Evolutionary conservation across 2,888 invertebrate species (phyloP), one percentile per base, ranked within the genome.

Genomic region (Aporophyla lueneburgensis): DNA sequence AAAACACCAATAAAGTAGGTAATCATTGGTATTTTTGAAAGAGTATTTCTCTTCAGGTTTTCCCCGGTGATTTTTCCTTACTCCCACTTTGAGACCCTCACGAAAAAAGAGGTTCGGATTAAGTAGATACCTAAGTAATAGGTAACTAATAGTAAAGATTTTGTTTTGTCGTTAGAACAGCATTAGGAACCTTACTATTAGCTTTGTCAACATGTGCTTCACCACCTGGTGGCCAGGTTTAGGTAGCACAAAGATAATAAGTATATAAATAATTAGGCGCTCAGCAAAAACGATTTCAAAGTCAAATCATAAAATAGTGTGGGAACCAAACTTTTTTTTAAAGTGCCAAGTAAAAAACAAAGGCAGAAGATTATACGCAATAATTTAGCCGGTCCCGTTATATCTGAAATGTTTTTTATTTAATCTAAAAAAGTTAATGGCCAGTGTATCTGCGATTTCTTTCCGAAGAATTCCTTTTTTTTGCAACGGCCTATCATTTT

Each of bases 321-420:
- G 95, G 94, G 95, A 95, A 95, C 88, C 81, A 80, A 83, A 70
- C 85, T 89, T 92, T 92, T 93, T 72, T 92, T 90, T 90, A 83
- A 89, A 92, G 91, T 93, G 46, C 92, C 92, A 94, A 94, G 93
- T 91, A 91, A 91, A 93, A 92, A 89, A 93, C 93, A 93, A 93
- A 95, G 80, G 86, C 73, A 75, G 80, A 79, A 95, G 95, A 95
- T 95, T 96, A 95, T 93, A 95, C 94, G 95, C 95, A 93, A 94
- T 95, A 95, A 95, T 95, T 95, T 94, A 91, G 89, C 86, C 84
- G 90, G 91, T 94, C 92, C 96, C 95, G 96, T 95, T 96, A 95
- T 91, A 89, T 89, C 89, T 83, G 88, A 93, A 95, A 95, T 94
- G 93, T 87, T 90, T 84, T 83, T 83, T 90, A 91, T 91, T 86